Base-by-base conservation (phyloP, 23 tunicate genomes). In the Phallusia fumigata region DNA sequence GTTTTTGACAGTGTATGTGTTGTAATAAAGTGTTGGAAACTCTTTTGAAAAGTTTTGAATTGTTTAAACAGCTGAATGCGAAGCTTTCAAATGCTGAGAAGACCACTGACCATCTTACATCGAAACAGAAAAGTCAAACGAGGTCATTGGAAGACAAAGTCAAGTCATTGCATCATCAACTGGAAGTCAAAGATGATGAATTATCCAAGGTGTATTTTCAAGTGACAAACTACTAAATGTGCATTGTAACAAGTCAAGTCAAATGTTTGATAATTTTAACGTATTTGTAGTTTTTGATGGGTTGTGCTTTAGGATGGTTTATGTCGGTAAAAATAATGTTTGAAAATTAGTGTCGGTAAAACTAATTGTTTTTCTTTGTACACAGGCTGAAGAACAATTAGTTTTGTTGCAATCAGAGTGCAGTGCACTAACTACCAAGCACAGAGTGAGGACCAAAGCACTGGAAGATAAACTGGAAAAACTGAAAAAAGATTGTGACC, bases 61-160 rank as follows among this genome's bases (percentile, higher is more conserved):
- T 58, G 69, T 1, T 6, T 24, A 58, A 22, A 58, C 69, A 58
- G 69, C 13, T 58, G 69, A 58, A 58, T 16, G 1, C 26, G 28
- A 58, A 58, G 16, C 16, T 58, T 1, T 58, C 69, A 11, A 58
- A 24, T 58, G 69, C 69, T 58, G 69, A 58, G 28, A 58, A 58
- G 69, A 58, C 69, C 69, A 58, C 26, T 1, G 28, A 50, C 33
- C 6, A 26, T n/a, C n/a, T 28, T 0, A 35, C 65, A 0, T 73
- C 81, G 10, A 80, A 84, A 35, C 87, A 84, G 22, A 86, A 52
- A 80, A 80, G 53, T 30, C 73, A 65, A 35, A 78, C 80, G 51
- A 24, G 78, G 47, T 65, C 80, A 13, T 73, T 86, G 52, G 80
- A 86, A 72, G 90, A 86, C 51, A 80, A 74, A 52, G 80, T 80